Conservation (phyloP, 2,113 vertebrate species). For the Poecile atricapillus region DNA sequence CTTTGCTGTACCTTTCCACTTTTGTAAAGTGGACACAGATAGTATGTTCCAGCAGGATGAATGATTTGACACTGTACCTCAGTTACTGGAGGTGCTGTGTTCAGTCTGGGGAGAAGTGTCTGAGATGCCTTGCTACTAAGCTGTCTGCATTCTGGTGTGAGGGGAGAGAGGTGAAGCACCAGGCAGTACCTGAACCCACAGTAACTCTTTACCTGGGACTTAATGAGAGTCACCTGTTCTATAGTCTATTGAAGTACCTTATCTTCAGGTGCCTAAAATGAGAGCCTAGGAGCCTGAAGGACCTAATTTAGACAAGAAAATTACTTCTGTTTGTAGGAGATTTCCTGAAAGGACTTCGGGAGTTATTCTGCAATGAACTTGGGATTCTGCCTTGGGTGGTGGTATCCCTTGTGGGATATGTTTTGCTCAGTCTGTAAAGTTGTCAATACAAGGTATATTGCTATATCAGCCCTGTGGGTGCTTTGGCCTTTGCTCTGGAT, state of each 20-base stretch:
- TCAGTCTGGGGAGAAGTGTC: not conserved
- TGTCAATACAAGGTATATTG: not conserved
- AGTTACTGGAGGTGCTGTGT: not conserved
- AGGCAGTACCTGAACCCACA: not conserved
- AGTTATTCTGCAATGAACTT: not conserved
- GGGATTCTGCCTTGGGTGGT: not conserved
- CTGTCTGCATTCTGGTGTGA: not conserved
- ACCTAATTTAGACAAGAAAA: not conserved
- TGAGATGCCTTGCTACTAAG: not conserved
- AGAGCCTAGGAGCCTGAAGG: not conserved
- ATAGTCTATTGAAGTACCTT: not conserved
- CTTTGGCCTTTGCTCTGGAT: slow-evolving; percentile 17
- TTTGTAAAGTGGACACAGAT: not conserved
- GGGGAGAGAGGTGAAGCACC: not conserved
- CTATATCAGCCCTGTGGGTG: not conserved
- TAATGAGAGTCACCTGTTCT: not conserved
- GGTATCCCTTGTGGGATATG: not conserved
- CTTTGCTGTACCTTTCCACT: not conserved
- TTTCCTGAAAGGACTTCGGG: not conserved
- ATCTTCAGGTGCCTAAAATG: not conserved
- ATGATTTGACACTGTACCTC: not conserved
- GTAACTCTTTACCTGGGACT: not conserved
- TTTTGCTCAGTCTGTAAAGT: not conserved
- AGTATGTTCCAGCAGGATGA: not conserved
- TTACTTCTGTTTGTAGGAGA: not conserved